phyloP scores from a whole-genome alignment of 2,888 invertebrate genomes.

The Metacarcinus magister region DNA sequence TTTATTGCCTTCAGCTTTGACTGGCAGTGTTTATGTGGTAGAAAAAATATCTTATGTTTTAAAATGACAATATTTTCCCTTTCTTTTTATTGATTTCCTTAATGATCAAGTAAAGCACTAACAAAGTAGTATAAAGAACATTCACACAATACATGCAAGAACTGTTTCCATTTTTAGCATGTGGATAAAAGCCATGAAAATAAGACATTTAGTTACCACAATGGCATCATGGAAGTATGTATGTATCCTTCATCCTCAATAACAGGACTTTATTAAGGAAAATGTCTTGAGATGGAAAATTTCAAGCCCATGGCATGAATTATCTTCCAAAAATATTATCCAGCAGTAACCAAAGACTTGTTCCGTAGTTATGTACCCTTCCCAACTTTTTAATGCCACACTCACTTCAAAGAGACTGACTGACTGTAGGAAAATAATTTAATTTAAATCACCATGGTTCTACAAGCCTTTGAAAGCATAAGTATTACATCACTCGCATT shows the following conservation, averaged over 20 bases:
- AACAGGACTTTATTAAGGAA: conserved; percentile 47
- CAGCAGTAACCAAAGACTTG: conserved; percentile 23
- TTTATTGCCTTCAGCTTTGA: background rate
- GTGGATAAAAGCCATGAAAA: conserved; percentile 39
- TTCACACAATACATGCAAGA: background rate
- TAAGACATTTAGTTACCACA: conserved; percentile 42
- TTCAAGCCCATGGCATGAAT: conserved; percentile 7
- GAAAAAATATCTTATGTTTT: conserved; percentile 36
- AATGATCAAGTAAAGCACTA: conserved; percentile 9
- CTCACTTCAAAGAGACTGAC: conserved; percentile 61
- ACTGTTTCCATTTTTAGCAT: conserved; percentile 13
- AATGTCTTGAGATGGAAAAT: background rate
- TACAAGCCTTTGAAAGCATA: background rate
- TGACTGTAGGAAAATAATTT: conserved; percentile 57
- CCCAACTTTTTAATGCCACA: conserved; percentile 63
- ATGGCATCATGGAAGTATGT: conserved; percentile 44
- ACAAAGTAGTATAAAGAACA: conserved; percentile 46
- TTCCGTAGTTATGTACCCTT: background rate
- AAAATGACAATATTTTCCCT: conserved; percentile 43
- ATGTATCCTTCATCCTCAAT: conserved; percentile 16
- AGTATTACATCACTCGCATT: background rate
- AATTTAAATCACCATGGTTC: background rate
- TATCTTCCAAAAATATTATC: conserved; percentile 22
- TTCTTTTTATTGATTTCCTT: conserved; percentile 34
- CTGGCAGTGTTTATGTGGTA: conserved; percentile 5